A percentile compares a stretch with the other conserved stretches of the same genome.
These are phyloP conservation scores for Laterallus jamaicensis DNA, from an alignment of 2,113 vertebrate genomes.

Conservation along the genomic window DNA sequence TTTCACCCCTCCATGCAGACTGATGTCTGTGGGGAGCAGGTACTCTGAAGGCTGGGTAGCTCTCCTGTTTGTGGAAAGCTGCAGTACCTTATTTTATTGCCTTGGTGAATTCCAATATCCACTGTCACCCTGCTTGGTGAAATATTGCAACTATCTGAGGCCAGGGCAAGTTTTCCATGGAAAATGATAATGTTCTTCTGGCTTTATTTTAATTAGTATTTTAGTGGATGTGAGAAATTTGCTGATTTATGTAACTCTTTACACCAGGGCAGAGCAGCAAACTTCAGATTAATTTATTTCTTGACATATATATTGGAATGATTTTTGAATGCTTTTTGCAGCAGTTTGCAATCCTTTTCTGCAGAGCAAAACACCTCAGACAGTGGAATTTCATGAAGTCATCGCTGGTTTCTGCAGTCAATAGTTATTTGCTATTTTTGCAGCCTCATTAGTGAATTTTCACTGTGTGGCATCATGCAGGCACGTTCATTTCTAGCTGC, in stretches of 20 bases:
- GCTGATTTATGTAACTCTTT: slow-evolving; percentile 51
- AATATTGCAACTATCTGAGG: background rate
- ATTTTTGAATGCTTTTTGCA: slow-evolving; percentile 23
- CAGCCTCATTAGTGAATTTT: background rate
- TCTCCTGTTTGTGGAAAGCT: background rate
- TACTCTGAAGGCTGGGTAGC: background rate
- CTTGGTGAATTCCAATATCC: background rate
- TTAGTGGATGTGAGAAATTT: slow-evolving; percentile 5
- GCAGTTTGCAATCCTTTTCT: slow-evolving; percentile 38
- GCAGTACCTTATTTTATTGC: background rate
- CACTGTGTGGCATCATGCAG: background rate
- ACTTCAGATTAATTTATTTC: slow-evolving; percentile 45
- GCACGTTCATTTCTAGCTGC: background rate
- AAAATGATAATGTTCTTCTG: slow-evolving; percentile 35
- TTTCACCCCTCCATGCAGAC: background rate
- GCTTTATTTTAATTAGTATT: slow-evolving; percentile 43
- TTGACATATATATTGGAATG: slow-evolving; percentile 22
- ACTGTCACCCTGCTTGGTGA: background rate
- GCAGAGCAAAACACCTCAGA: background rate
- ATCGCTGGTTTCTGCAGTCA: background rate
- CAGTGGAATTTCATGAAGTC: background rate
- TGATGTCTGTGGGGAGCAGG: background rate
- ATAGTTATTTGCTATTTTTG: slow-evolving; percentile 24
- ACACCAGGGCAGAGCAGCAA: slow-evolving; percentile 15
- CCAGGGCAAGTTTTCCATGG: background rate